Base-by-base conservation (phyloP, 2,113 vertebrate species). In the Anguilla japonica region DNA sequence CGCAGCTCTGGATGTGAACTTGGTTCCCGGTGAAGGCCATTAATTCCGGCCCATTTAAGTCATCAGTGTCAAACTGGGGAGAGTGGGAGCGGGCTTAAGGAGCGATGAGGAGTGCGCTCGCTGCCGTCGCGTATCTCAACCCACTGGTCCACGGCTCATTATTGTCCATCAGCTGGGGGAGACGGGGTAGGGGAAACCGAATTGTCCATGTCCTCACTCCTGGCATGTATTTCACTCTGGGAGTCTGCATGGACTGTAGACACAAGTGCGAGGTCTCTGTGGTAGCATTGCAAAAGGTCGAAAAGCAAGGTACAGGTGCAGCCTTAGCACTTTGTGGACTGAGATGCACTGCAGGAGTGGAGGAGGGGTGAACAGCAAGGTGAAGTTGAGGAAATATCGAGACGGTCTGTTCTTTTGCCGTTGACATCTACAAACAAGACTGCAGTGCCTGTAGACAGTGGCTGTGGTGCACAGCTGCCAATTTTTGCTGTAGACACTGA, bases 31-130 rank as follows among this genome's bases (percentile, higher is more conserved):
- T n/a, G 86, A 79, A 83, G 63, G 20, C 84, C 78, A 57, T 85
- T 78, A 50, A 81, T 85, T 85, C 84, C 84, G 34, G 41, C 29
- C 75, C 46, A 81, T 85, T 80, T 81, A 85, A 57, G 78, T 85
- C 18, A 81, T 85, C 84, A 81, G 75, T 29, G 6, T n/a, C 22
- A 85, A 85, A 85, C 57, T 60, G 84, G n/a, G 75, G 84, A 29
- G 43, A 57, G 43, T 13, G 82, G 63, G 81, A 34, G 85, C 57
- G n/a, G 43, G 67, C 41, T 82, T 41, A 34, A 22, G 50, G n/a
- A n/a, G 34, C 67, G 0, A 39, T 79, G 41, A 34, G n/a, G 26
- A 34, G 43, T 20, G 67, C 15, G 75, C 81, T 83, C 82, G 6
- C 34, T 22, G 67, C 71, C 18, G 13, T 43, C 82, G 79, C 75